Percentiles rank a stretch among this genome's conserved stretches.
Conservation (phyloP, 2,888 invertebrate genomes). For the Clivina fossor region DNA sequence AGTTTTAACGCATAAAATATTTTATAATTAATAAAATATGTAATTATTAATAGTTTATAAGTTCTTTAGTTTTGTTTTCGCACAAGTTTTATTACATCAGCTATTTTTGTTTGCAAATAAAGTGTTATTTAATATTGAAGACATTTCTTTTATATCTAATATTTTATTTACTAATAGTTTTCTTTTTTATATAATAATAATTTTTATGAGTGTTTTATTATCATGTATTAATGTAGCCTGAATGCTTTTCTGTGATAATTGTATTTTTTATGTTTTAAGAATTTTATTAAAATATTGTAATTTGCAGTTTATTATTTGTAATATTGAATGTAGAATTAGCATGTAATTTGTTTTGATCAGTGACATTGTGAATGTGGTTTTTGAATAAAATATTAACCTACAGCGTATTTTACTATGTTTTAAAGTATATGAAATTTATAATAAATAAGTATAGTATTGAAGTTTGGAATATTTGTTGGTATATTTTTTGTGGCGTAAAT, state of each 20-base stretch:
- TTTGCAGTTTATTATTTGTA: background rate
- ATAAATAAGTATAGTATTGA: background rate
- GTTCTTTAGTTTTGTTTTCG: too few species aligned
- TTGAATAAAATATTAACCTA: background rate
- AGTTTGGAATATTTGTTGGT: too few species aligned
- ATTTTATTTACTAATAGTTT: background rate
- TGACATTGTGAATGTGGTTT: background rate
- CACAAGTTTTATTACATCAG: too few species aligned
- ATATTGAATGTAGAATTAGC: background rate
- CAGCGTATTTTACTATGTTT: background rate
- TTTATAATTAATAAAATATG: background rate
- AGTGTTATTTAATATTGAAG: background rate
- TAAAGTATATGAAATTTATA: background rate
- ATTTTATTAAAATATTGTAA: too few species aligned
- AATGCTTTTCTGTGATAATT: conserved; percentile 5
- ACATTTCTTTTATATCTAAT: background rate
- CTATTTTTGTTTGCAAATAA: background rate
- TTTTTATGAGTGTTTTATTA: too few species aligned
- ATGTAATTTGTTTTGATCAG: conserved; percentile 3
- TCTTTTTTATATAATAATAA: background rate
- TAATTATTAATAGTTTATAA: too few species aligned
- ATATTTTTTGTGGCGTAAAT: too few species aligned
- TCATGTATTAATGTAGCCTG: too few species aligned
- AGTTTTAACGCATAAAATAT: background rate
- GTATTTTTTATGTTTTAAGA: too few species aligned